Evolutionary conservation across 2,888 invertebrate genomes (phyloP).

Genomic region (Philonicus albiceps): DNA sequence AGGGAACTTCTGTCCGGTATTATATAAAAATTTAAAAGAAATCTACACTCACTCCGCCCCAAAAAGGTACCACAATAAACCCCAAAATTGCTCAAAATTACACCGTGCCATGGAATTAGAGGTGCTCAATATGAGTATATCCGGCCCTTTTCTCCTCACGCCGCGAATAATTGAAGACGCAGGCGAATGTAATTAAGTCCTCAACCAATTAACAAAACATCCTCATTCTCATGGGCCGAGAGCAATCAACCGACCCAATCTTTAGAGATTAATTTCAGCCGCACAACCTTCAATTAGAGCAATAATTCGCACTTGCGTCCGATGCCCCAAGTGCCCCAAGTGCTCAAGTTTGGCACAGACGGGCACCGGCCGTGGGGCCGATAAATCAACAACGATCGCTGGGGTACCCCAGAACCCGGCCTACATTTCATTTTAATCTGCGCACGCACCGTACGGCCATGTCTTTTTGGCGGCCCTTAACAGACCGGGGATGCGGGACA

Average conservation of each 20-base stretch:
- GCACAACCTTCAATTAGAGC: conserved; percentile 26
- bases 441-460: not conserved
- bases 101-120: not conserved
- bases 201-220: conserved; percentile 36
- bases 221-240: conserved; percentile 21
- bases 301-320: conserved; percentile 33
- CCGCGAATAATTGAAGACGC: not conserved
- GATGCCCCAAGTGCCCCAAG: not conserved
- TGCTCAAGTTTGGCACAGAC: not conserved
- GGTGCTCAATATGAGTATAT: not conserved
- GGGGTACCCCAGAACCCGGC: not conserved
- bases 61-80: not conserved
- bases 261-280: conserved; percentile 3
- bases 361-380: not conserved
- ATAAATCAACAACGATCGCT: conserved; percentile 1
- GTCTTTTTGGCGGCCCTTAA: not conserved
- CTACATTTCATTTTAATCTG: conserved; percentile 18
- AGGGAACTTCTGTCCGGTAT: not conserved
- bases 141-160: not conserved
- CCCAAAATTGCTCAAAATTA: conserved; percentile 12
- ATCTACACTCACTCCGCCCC: not conserved
- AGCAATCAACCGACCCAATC: conserved; percentile 19
- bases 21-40: not conserved
- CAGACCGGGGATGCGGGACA: not conserved
- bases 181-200: conserved; percentile 5